Evolutionary conservation across 2,888 invertebrate genomes (phyloP), one percentile per base, ranked within the genome.

Genomic region (Drosophila bunnanda): DNA sequence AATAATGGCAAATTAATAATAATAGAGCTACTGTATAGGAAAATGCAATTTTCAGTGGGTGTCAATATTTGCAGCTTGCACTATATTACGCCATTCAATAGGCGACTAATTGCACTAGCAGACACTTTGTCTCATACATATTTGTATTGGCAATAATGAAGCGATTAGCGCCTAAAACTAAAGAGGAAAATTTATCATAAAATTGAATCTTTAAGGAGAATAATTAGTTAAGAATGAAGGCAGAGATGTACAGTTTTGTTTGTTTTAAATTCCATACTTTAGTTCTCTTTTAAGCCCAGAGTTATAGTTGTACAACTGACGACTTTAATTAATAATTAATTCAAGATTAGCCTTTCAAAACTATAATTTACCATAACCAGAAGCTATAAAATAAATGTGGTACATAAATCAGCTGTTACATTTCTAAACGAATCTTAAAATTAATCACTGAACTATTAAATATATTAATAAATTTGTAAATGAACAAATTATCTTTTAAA

Each of bases 51-150:
- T 39, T 36, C n/a, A 13, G 28, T 20, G 25, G 34, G 32, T 32
- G 34, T 28, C 25, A 25, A 17, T 52, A 57, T n/a, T 39, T 20
- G 20, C 9, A 25, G 32, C 12, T 13, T 39, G n/a, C 36, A 22
- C 22, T 53, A 12, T 9, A 50, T 34, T 22, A 38, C 28, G 28
- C 28, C 22, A 57, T 60, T 60, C 22, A 56, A 41, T 25, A 56
- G 6, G 2, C 22, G 10, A 25, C 57, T 60, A 39, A 56, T 60
- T 41, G 9, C 17, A 8, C 15, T 38, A 17, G 38, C n/a, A 52
- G 10, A 36, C 15, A 52, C 22, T 13, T 32, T 22, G 22, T n/a
- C 7, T 4, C 22, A 4, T 8, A 5, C 17, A 22, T 12, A 20
- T 4, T 7, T 36, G 2, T 12, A 52, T 22, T 22, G 20, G 20